These are phyloP conservation scores for Anthophora plumipes DNA, from an alignment of 2,888 invertebrate species.

Conservation along the genomic window DNA sequence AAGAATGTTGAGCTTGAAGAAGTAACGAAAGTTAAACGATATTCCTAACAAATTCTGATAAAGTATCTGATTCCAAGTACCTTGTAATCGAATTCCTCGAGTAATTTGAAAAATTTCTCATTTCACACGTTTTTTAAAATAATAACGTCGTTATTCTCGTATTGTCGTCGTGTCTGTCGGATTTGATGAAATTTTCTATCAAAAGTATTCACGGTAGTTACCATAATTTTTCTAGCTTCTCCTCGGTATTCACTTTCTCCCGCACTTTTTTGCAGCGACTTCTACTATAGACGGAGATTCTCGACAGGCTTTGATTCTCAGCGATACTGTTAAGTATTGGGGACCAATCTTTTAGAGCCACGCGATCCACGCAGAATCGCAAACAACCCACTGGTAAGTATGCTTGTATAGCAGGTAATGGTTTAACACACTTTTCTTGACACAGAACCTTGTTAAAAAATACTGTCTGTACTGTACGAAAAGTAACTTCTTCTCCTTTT, in stretches of 20 bases:
- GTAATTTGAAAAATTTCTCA: neutral
- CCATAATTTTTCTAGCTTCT: constrained; percentile 70
- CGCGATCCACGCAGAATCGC: constrained; percentile 69
- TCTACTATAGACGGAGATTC: constrained; percentile 69
- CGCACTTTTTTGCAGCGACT: constrained; percentile 54
- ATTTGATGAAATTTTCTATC: neutral
- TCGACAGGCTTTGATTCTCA: constrained; percentile 64
- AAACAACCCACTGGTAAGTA: constrained; percentile 62
- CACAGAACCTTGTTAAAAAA: constrained; percentile 64
- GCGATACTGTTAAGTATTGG: constrained; percentile 70
- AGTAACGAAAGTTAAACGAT: neutral
- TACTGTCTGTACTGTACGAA: neutral
- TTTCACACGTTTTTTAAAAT: neutral
- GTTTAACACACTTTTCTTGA: constrained; percentile 55
- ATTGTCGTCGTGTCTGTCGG: neutral
- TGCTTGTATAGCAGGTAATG: constrained; percentile 60
- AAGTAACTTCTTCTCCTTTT: neutral
- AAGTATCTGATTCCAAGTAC: constrained; percentile 1
- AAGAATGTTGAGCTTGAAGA: constrained; percentile 33
- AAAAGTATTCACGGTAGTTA: constrained; percentile 39
- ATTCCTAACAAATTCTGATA: neutral
- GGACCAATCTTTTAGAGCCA: constrained; percentile 69
- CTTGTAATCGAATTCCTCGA: neutral
- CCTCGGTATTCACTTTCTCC: constrained; percentile 69
- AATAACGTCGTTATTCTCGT: neutral